phyloP scores from a whole-genome alignment of 2,113 vertebrate species.

The Heloderma charlesbogerti region DNA sequence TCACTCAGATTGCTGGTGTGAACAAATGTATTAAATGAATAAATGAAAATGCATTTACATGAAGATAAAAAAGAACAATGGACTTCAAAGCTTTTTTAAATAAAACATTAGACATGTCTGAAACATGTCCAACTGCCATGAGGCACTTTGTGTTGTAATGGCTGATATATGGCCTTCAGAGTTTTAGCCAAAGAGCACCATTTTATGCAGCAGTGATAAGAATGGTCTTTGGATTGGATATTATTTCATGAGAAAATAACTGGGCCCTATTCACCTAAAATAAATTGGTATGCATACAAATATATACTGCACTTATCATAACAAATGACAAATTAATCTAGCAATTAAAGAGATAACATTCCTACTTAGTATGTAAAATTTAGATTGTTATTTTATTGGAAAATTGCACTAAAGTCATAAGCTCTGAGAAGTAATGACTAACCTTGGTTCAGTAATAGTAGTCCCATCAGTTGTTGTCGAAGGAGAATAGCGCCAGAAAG shows the following conservation, averaged over 20 bases:
- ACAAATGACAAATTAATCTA: slow-evolving; percentile 32
- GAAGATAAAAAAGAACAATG: slow-evolving; percentile 71
- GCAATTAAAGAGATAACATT: slow-evolving; percentile 45
- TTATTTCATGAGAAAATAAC: slow-evolving; percentile 22
- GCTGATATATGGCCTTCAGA: slow-evolving; percentile 49
- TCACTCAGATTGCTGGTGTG: slow-evolving; percentile 85
- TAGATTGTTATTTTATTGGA: slow-evolving; percentile 8
- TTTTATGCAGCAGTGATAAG: slow-evolving; percentile 56
- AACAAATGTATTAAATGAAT: slow-evolving; percentile 74
- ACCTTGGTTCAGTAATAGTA: slow-evolving; percentile 83
- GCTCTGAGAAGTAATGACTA: slow-evolving; percentile 37
- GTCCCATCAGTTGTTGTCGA: slow-evolving; percentile 82
- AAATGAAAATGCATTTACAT: slow-evolving; percentile 67
- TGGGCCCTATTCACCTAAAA: slow-evolving; percentile 40
- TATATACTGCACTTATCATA: slow-evolving; percentile 7
- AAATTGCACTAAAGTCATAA: slow-evolving; percentile 26
- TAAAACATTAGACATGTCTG: slow-evolving; percentile 64
- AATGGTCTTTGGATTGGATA: slow-evolving; percentile 40
- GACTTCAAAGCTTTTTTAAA: slow-evolving; percentile 70
- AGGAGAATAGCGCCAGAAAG: slow-evolving; percentile 88
- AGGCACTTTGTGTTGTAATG: slow-evolving; percentile 31
- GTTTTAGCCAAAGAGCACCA: slow-evolving; percentile 40
- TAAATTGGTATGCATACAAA: slow-evolving; percentile 45
- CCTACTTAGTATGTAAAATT: slow-evolving; percentile 61
- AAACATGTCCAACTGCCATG: slow-evolving; percentile 52